phyloP scores from a whole-genome alignment of 1,140 invertebrate species.

The Caenorhabditis inopinata region DNA sequence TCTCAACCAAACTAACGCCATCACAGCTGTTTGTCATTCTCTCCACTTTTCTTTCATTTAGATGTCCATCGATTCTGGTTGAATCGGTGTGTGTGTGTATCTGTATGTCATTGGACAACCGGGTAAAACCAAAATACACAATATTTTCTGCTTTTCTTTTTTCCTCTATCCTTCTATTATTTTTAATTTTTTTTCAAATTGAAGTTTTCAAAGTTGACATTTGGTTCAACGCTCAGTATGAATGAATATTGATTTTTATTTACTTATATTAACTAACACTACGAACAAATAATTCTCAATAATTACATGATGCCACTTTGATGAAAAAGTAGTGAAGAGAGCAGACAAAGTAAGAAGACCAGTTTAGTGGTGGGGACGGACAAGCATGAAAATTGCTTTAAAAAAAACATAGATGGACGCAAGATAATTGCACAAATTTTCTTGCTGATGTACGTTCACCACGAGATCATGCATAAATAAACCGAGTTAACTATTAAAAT shows the following conservation, averaged over 20 bases:
- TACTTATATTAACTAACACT: too few relatives aligned
- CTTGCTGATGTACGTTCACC: too few relatives aligned
- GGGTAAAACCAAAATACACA: conserved; percentile 29
- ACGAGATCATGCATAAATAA: too few relatives aligned
- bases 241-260: neutral
- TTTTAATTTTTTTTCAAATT: neutral
- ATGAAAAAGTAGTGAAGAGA: too few relatives aligned
- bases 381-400: too few relatives aligned
- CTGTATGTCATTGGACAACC: conserved; percentile 21
- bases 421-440: too few relatives aligned
- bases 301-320: too few relatives aligned
- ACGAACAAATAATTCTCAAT: too few relatives aligned
- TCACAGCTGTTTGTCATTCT: neutral
- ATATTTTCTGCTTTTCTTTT: neutral
- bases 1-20: conserved; percentile 44
- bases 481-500: too few relatives aligned
- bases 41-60: neutral
- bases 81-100: conserved; percentile 30
- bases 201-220: neutral
- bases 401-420: too few relatives aligned
- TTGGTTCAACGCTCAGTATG: conserved; percentile 1
- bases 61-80: conserved; percentile 23
- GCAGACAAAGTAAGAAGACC: too few relatives aligned
- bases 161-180: neutral
- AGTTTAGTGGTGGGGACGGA: too few relatives aligned